Conservation (phyloP, 2,888 invertebrate genomes). For the Mythimna vitellina region DNA sequence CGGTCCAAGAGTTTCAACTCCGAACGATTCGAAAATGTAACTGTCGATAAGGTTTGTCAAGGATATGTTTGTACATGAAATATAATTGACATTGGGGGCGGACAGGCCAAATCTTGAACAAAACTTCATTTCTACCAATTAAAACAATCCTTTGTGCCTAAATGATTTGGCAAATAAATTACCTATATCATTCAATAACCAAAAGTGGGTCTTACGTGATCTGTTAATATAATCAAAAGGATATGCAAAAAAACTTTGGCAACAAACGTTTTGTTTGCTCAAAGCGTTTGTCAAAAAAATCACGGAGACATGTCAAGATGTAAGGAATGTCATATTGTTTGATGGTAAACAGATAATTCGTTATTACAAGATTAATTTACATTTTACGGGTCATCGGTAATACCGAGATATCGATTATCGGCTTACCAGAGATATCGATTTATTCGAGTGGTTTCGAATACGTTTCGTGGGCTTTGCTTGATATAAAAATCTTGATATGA, state of each 20-base stretch:
- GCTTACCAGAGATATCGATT: slow-evolving; percentile 50
- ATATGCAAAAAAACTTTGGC: slow-evolving; percentile 64
- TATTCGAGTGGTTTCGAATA: slow-evolving; percentile 37
- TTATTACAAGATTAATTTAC: slow-evolving; percentile 70
- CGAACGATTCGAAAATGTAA: too few species aligned
- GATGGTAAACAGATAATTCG: slow-evolving; percentile 67
- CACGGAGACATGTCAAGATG: slow-evolving; percentile 79
- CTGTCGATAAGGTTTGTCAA: not conserved
- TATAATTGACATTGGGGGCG: slow-evolving; percentile 9
- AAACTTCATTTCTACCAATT: slow-evolving; percentile 8
- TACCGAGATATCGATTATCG: slow-evolving; percentile 54
- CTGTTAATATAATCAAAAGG: slow-evolving; percentile 53
- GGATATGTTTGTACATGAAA: not conserved
- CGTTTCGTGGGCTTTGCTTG: slow-evolving; percentile 40
- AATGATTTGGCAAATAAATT: slow-evolving; percentile 31
- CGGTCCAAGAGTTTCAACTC: too few species aligned
- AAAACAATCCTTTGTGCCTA: slow-evolving; percentile 8
- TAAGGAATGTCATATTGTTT: slow-evolving; percentile 77
- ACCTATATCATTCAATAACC: slow-evolving; percentile 46
- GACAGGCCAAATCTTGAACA: slow-evolving; percentile 1
- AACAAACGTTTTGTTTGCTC: slow-evolving; percentile 78
- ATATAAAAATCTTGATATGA: slow-evolving; percentile 49
- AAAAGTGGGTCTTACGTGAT: slow-evolving; percentile 59
- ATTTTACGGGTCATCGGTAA: slow-evolving; percentile 61
- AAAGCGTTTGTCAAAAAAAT: slow-evolving; percentile 79